Evolutionary conservation across 2,113 vertebrate species (phyloP), one percentile per base, ranked within the genome.

Genomic region (Ophthalmolycus amberensis): DNA sequence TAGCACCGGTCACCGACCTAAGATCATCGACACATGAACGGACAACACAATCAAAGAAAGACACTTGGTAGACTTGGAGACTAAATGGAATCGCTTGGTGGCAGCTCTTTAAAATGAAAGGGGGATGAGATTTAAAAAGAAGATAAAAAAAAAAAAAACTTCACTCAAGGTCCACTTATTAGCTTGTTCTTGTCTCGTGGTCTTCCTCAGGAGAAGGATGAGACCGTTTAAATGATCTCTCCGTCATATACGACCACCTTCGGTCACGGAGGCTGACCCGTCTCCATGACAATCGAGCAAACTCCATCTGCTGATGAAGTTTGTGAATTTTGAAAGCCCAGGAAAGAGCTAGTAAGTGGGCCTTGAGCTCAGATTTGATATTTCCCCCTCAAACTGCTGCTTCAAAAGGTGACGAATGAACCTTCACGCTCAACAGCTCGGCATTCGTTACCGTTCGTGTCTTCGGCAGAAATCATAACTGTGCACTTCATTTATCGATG

Each of bases 1-100:
- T 91, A 92, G 93, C 93, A 95, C 93, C 94, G 86, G 88, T 88
- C 84, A 87, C 72, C 80, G 83, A 84, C 77, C 80, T 64, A 79
- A 50, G 64, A 79, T 71, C 69, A 27, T 71, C 38, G 48, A 88
- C 46, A 76, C 63, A 54, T 75, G 18, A 59, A 72, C 34, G n/a
- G 82, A 79, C 63, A 73, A 85, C 74, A 86, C 66, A 79, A 40
- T 71, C 65, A 79, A 74, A 80, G 44, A 77, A 69, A 80, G 63
- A 84, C 72, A 85, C 75, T 27, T 69, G 70, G 80, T 78, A 68
- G 74, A 54, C 38, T 63, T 67, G 42, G 42, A 78, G 48, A 76
- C 79, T 18, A 70, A 37, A 82, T 73, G 20, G 66, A 88, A 90
- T 90, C 86, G 88, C 87, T 91, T 71, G 86, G 48, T 84, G 75